Base-by-base conservation (phyloP, 1,140 invertebrate species). In the Drosophila subobscura region DNA sequence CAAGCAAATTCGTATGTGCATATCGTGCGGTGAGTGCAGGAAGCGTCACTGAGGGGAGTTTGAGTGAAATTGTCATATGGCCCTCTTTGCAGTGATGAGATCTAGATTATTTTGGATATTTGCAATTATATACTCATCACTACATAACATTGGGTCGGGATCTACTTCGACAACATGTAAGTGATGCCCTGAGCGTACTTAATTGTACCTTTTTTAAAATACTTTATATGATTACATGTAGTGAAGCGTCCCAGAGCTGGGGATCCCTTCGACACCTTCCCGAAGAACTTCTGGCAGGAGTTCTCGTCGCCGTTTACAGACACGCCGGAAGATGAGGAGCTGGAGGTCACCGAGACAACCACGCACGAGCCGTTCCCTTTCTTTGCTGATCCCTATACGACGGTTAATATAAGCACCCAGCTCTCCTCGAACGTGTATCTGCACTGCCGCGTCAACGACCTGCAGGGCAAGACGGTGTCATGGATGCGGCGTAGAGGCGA, bases 381-480 rank as follows among this genome's bases (percentile, higher is more conserved):
- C 83, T 95, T 95, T 76, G 94, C 94, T 68, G 94, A 94, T 71
- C 92, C 93, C 27, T 90, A 92, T 12, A 92, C 92, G 1, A 92
- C 92, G 16, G 93, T 93, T 45, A 95, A 95, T 80, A 93, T 95
- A 72, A 95, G 95, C 2, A 94, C 94, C 0, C 95, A 95, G 77
- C 90, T 95, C 3, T 94, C 95, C 0, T 93, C 93, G 22, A 93
- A 93, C 29, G 94, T 94, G 1, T 93, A 94, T 77, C 90, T 96
- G 54, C 95, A 96, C 74, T 96, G 95, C 81, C 92, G 93, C 72
- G 94, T 96, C 6, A 95, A 95, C 79, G 94, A 95, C 75, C 92
- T 96, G 27, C 94, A 94, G 22, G 95, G 95, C 63, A 95, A 95
- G 92, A 95, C 94, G 94, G 96, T 96, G 56, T 96, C 96, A 1